A percentile compares a stretch with the other conserved stretches of the same genome.
Evolutionary conservation across 2,888 invertebrate genomes (phyloP).

Genomic region (Phrixothrix hirtus): DNA sequence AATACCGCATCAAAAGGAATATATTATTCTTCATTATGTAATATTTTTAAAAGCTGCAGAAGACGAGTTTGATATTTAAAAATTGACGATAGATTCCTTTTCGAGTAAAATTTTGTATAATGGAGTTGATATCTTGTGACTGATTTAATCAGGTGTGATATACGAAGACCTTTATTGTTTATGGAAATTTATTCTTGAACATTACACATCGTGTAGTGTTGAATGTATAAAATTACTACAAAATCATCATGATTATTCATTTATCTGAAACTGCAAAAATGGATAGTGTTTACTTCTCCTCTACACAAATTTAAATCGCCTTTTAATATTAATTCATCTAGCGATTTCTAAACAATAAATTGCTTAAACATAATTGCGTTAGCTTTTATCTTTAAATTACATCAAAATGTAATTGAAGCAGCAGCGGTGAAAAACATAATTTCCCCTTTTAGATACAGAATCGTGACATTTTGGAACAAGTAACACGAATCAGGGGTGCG

Average conservation of each 20-base stretch:
- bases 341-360: no score
- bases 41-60: conserved; percentile 15
- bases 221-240: conserved; percentile 16
- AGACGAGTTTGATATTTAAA: conserved; percentile 6
- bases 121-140: background rate
- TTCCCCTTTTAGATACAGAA: conserved; percentile 30
- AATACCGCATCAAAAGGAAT: conserved; percentile 31
- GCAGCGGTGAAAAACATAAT: conserved; percentile 21
- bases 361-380: conserved; percentile 3
- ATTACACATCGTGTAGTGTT: conserved; percentile 7
- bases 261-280: conserved; percentile 23
- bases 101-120: no score
- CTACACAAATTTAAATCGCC: no score
- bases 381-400: conserved; percentile 10
- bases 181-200: conserved; percentile 8
- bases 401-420: conserved; percentile 18
- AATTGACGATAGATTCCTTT: no score
- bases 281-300: conserved; percentile 22
- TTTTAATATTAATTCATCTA: no score
- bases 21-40: conserved; percentile 23
- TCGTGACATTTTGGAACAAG: conserved; percentile 38
- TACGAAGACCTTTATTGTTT: conserved; percentile 4
- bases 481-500: conserved; percentile 31
- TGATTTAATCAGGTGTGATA: background rate
- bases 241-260: conserved; percentile 24